Base-by-base conservation (phyloP, 1,140 invertebrate genomes). In the Popillia japonica region DNA sequence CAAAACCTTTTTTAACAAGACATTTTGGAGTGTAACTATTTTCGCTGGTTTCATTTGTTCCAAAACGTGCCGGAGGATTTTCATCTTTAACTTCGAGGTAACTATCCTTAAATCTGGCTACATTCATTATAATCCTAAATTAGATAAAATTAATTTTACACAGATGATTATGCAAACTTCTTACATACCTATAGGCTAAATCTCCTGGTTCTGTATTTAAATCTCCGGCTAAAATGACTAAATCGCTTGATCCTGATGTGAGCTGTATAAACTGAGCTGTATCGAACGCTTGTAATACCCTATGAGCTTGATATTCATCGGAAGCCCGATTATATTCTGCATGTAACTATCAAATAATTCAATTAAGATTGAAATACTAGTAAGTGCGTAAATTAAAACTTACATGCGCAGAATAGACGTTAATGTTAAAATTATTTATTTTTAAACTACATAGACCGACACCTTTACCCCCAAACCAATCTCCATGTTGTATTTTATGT, bases 401-500 rank as follows among this genome's bases (percentile, higher is more conserved):
- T 90, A 98, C 96, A 92, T 99, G 97, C 81, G 96, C 94, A 79
- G 93, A 93, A 87, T 98, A 99, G 79, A 99, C 86, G 88, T 97
- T 94, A 22, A 99, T 88, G 74, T 90, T 89, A 76, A 93, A 88
- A 78, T 93, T 91, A 20, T 91, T 87, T 77, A 91, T 86, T 79
- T 92, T 88, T 64, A 92, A 89, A 83, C 91, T 91, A 83, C 94
- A 96, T n/a, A 99, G 86, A 10, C 96, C 97, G 75, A 99, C 92
- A 44, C 97, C 97, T 91, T 99, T 99, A 7, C 97, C 98, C 75
- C 96, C 98, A 88, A 98, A 99, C 98, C 98, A 99, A 86, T 99
- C 98, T 0, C 96, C 98, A 88, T 99, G 97, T 72, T 97, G 95
- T 80, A 99, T 90, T 87, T 98, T 98, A 86, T 99, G 98, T 75